Evolutionary conservation across 2,797 vertebrate genomes (phyloP).

Genomic region (Rhinogobio ventralis): DNA sequence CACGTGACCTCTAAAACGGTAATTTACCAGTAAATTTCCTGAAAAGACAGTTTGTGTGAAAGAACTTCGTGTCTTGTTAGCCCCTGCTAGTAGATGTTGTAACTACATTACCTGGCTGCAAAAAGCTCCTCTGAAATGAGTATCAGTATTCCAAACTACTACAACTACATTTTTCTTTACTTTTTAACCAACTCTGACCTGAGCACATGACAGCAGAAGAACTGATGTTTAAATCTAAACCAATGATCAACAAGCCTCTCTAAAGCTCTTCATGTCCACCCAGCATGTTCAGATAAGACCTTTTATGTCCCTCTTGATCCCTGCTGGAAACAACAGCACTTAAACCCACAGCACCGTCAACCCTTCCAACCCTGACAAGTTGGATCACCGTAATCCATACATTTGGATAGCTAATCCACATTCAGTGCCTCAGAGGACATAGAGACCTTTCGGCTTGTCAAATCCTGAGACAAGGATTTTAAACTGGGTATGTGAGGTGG

Average conservation of each 20-base stretch:
- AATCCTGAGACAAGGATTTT: conserved; percentile 60
- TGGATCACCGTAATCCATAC: conserved; percentile 64
- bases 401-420: conserved; percentile 66
- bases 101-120: background rate
- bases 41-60: background rate
- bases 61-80: background rate
- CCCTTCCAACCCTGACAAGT: conserved; percentile 63
- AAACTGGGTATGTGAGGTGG: conserved; percentile 46
- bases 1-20: background rate
- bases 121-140: background rate
- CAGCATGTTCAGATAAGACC: conserved; percentile 66
- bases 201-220: conserved; percentile 25
- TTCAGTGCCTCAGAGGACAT: conserved; percentile 51
- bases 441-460: conserved; percentile 54
- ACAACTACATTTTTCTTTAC: conserved; percentile 11
- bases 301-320: conserved; percentile 73
- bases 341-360: conserved; percentile 72
- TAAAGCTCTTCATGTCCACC: conserved; percentile 67
- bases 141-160: conserved; percentile 9
- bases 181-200: conserved; percentile 38
- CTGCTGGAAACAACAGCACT: conserved; percentile 71
- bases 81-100: background rate
- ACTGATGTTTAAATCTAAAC: conserved; percentile 33
- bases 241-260: conserved; percentile 53
- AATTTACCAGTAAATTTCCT: background rate